Evolutionary conservation across 2,113 vertebrate species (phyloP).

Genomic region (Platycercus adscitus): DNA sequence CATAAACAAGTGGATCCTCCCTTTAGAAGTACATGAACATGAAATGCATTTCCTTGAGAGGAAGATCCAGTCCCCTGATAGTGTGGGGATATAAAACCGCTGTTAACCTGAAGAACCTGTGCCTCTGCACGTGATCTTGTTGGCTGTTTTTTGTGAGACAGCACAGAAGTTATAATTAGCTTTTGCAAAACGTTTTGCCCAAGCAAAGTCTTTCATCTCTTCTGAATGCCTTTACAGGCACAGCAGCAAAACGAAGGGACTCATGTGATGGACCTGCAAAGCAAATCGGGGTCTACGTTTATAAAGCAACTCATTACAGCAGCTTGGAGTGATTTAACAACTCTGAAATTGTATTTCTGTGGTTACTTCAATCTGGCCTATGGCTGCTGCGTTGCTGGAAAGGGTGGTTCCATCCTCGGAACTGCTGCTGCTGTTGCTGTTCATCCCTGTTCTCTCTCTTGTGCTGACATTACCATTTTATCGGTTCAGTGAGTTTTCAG

Average conservation of each 20-base stretch:
- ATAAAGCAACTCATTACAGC: not conserved
- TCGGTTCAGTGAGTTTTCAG: not conserved
- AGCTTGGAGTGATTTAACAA: not conserved
- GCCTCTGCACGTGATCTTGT: not conserved
- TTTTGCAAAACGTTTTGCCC: not conserved
- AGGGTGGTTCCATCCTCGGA: not conserved
- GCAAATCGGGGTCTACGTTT: not conserved
- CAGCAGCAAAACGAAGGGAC: accelerated
- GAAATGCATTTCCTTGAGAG: slow-evolving; percentile 9
- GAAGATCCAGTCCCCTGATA: not conserved
- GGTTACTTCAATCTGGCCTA: not conserved
- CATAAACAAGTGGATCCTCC: not conserved
- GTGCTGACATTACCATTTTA: not conserved
- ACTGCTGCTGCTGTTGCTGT: not conserved
- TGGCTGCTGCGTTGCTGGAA: not conserved
- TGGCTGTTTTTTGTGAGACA: not conserved
- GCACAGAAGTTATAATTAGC: slow-evolving; percentile 5
- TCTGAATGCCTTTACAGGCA: not conserved
- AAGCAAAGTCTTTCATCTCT: not conserved
- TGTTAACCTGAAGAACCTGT: slow-evolving; percentile 26
- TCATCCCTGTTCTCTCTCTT: not conserved
- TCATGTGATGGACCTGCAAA: not conserved
- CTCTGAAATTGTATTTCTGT: not conserved
- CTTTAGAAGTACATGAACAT: not conserved
- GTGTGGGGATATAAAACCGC: not conserved